Conservation (phyloP, 2,797 vertebrate genomes). For the Antennarius maculatus region DNA sequence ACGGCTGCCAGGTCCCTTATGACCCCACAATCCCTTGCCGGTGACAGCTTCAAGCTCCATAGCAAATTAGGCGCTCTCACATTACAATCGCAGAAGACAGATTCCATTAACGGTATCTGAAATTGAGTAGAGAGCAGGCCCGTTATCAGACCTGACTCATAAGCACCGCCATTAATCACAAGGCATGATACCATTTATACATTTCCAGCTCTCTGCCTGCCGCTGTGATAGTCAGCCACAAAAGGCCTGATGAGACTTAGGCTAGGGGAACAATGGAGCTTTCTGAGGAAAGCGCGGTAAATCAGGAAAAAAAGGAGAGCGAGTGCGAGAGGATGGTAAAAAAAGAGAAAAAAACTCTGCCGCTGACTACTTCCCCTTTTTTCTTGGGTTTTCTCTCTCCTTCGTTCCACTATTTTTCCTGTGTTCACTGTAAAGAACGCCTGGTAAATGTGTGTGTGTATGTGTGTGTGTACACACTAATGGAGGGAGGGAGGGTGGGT, state of each 20-base stretch:
- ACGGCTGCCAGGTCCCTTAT: constrained; percentile 99
- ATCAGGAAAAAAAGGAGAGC: constrained; percentile 88
- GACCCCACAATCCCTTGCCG: constrained; percentile 99
- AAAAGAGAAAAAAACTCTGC: constrained; percentile 71
- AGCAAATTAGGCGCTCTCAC: constrained; percentile 99
- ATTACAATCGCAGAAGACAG: constrained; percentile 99
- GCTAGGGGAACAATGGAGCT: constrained; percentile 99
- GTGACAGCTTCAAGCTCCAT: constrained; percentile 99
- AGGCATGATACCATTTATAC: constrained; percentile 99
- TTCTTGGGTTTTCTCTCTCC: constrained; percentile 65
- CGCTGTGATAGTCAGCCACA: constrained; percentile 99
- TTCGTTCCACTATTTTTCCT: constrained; percentile 66
- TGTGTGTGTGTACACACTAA: constrained; percentile 27
- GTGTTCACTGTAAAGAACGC: constrained; percentile 65
- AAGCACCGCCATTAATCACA: constrained; percentile 99
- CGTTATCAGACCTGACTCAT: constrained; percentile 99
- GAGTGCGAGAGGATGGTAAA: constrained; percentile 69
- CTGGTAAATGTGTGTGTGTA: constrained; percentile 50
- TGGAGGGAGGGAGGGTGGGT: constrained; percentile 14
- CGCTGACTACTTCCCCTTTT: constrained; percentile 81
- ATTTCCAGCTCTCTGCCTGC: constrained; percentile 99
- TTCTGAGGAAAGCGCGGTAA: constrained; percentile 99
- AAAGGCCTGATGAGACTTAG: constrained; percentile 99
- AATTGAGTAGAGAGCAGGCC: constrained; percentile 99
- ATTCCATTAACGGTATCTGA: constrained; percentile 99